Evolutionary conservation across 2,797 vertebrate species (phyloP).

Genomic region (Poecilia wingei): DNA sequence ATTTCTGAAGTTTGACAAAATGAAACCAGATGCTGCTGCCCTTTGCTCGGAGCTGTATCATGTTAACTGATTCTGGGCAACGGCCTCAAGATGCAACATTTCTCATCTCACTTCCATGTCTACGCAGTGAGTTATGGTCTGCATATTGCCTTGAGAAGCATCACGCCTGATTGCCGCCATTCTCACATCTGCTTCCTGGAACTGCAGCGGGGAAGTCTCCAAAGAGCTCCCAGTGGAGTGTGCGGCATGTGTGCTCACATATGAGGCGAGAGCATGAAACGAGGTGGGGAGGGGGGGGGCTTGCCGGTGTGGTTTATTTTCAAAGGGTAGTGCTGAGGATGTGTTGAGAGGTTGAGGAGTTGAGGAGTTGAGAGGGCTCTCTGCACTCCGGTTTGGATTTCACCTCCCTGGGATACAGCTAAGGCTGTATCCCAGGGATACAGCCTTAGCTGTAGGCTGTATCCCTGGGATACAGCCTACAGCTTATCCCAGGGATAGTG

Average conservation of each 20-base stretch:
- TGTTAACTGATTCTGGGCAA: conserved; percentile 26
- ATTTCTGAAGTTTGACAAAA: conserved; percentile 44
- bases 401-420: conserved; percentile 68
- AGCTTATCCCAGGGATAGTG: no score
- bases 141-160: conserved; percentile 53
- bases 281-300: conserved; percentile 33
- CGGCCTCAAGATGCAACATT: conserved; percentile 39
- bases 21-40: conserved; percentile 51
- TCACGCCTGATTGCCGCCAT: conserved; percentile 60
- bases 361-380: conserved; percentile 76
- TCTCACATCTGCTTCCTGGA: conserved; percentile 80
- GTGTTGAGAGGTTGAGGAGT: conserved; percentile 80
- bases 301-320: conserved; percentile 75
- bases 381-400: conserved; percentile 72
- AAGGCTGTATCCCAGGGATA: not conserved
- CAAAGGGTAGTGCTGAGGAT: conserved; percentile 76
- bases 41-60: conserved; percentile 29
- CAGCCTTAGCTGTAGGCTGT: no score
- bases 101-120: conserved; percentile 45
- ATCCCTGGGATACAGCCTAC: no score
- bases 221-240: conserved; percentile 66
- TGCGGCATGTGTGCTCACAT: conserved; percentile 67
- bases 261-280: conserved; percentile 68
- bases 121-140: conserved; percentile 50
- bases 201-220: conserved; percentile 62